Conservation (phyloP, 2,888 invertebrate genomes). For the Drosophila pseudotalamancana region DNA sequence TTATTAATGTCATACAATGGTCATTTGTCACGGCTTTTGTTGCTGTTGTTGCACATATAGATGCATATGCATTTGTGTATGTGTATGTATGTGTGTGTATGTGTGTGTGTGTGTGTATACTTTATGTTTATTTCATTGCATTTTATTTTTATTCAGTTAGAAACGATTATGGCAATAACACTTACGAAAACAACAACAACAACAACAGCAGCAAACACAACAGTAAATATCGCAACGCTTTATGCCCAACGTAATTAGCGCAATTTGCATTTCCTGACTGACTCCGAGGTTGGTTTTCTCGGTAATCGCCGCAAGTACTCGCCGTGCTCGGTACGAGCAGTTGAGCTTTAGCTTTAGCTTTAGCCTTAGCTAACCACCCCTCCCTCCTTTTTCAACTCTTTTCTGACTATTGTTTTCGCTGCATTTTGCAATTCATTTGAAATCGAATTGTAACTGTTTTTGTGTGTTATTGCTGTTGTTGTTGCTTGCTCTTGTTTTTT, state of each 20-base stretch:
- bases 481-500: slow-evolving; percentile 8
- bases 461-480: background rate
- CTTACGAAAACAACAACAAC: slow-evolving; percentile 19
- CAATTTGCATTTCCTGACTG: slow-evolving; percentile 78
- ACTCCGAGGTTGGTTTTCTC: slow-evolving; percentile 59
- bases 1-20: slow-evolving; percentile 77
- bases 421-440: slow-evolving; percentile 73
- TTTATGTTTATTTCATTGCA: slow-evolving; percentile 68
- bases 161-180: slow-evolving; percentile 71
- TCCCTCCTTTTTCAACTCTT: background rate
- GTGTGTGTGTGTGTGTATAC: slow-evolving; percentile 30
- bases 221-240: slow-evolving; percentile 58
- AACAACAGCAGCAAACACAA: slow-evolving; percentile 31
- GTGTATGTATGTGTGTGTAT: background rate
- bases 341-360: slow-evolving; percentile 26
- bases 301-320: slow-evolving; percentile 41
- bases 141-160: slow-evolving; percentile 68
- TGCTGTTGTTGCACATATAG: slow-evolving; percentile 45
- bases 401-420: slow-evolving; percentile 28
- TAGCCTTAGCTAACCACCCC: background rate
- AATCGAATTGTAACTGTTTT: slow-evolving; percentile 68
- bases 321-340: slow-evolving; percentile 13
- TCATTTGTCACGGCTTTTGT: slow-evolving; percentile 67
- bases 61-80: background rate
- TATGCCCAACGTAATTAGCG: slow-evolving; percentile 73